These are phyloP conservation scores for Camptogramma bilineatum DNA, from an alignment of 2,888 invertebrate genomes.

Conservation along the genomic window DNA sequence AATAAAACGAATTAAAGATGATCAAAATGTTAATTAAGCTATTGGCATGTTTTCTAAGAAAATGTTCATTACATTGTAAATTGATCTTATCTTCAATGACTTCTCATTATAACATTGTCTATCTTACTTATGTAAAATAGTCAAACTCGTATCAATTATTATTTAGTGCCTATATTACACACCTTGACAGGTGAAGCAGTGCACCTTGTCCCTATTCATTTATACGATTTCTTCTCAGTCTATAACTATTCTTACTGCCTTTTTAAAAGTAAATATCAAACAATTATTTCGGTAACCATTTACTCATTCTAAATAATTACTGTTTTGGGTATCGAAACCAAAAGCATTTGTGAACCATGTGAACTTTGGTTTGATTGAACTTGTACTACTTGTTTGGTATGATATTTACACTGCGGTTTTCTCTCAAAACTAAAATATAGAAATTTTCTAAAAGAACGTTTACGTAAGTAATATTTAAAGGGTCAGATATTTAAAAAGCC, in stretches of 20 bases:
- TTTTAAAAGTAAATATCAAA: not conserved
- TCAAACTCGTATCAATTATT: conserved; percentile 28
- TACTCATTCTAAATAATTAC: too few species aligned
- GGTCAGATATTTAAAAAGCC: too few species aligned
- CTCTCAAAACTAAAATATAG: too few species aligned
- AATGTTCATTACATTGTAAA: not conserved
- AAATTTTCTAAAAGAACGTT: too few species aligned
- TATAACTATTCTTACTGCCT: conserved; percentile 19
- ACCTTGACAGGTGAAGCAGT: conserved; percentile 22
- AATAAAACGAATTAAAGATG: too few species aligned
- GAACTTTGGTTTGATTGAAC: too few species aligned
- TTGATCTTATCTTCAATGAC: not conserved
- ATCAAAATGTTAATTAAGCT: too few species aligned
- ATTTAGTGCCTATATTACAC: conserved; percentile 34
- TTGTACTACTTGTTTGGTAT: too few species aligned
- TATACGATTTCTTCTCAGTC: conserved; percentile 18
- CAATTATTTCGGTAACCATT: not conserved
- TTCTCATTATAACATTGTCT: conserved; percentile 9
- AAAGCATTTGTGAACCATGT: too few species aligned
- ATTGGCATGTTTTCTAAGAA: not conserved
- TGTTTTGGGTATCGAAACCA: too few species aligned
- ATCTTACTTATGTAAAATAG: conserved; percentile 6
- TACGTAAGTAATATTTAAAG: too few species aligned
- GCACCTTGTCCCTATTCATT: conserved; percentile 41
- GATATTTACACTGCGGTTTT: too few species aligned